These are phyloP conservation scores for Orthonyx spaldingii DNA, from an alignment of 2,113 vertebrate species.

Conservation along the genomic window DNA sequence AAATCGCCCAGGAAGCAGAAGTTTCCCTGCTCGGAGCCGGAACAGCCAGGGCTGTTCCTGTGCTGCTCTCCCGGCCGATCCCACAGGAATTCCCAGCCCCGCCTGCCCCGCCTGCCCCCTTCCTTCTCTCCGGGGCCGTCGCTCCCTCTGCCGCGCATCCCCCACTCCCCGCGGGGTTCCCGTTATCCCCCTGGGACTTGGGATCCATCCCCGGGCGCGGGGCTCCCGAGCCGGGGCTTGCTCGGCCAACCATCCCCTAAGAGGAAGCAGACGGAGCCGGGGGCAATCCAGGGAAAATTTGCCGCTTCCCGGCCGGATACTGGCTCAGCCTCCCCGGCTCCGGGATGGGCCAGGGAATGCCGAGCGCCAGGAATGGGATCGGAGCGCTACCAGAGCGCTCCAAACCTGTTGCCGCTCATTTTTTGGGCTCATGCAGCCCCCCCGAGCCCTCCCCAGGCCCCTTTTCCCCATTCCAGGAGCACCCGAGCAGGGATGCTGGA, in stretches of 20 bases:
- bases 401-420: neutral
- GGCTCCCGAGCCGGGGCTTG: neutral
- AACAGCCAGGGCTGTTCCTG: no score
- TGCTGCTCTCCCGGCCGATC: fast-evolving
- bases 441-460: no score
- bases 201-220: slow-evolving; percentile 20
- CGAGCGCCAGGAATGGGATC: fast-evolving
- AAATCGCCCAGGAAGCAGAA: no score
- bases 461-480: fast-evolving
- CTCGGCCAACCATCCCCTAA: slow-evolving; percentile 61
- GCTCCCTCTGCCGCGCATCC: no score
- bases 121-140: no score
- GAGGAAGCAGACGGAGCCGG: slow-evolving; percentile 55
- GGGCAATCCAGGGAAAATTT: neutral
- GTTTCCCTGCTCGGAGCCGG: fast-evolving
- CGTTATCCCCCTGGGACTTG: slow-evolving; percentile 40
- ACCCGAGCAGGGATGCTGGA: neutral
- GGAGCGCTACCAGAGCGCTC: neutral
- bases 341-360: fast-evolving
- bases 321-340: neutral
- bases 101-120: no score
- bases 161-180: neutral
- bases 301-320: neutral
- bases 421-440: no score
- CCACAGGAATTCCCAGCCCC: fast-evolving